phyloP scores from a whole-genome alignment of 2,888 invertebrate genomes.

The Carterocephalus palaemon region DNA sequence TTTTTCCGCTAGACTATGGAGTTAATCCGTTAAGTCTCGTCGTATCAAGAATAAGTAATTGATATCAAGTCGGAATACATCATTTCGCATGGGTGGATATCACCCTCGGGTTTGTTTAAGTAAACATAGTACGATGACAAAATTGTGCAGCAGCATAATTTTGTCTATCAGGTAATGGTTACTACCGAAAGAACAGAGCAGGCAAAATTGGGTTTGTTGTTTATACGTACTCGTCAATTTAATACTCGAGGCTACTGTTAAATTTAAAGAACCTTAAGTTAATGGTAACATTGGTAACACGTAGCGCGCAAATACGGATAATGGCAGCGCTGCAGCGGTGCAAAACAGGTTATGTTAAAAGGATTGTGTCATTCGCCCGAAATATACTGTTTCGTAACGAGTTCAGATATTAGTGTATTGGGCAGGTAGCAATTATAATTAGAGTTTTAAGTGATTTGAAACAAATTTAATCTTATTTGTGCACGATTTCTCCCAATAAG shows the following conservation, averaged over 20 bases:
- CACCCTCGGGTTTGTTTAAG: not conserved
- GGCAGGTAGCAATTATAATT: not conserved
- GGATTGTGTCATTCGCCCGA: conserved; percentile 6
- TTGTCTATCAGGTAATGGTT: too few relatives aligned
- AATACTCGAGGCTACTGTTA: too few relatives aligned
- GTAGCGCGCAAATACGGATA: not conserved
- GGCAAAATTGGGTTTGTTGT: too few relatives aligned
- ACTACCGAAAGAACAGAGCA: too few relatives aligned
- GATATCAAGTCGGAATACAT: not conserved
- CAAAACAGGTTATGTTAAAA: conserved; percentile 7
- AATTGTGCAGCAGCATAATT: not conserved
- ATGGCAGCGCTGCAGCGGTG: not conserved
- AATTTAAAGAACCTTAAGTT: too few relatives aligned
- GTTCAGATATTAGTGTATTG: not conserved
- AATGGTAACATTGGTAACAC: too few relatives aligned
- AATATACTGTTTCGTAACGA: not conserved
- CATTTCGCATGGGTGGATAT: not conserved
- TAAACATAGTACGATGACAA: not conserved
- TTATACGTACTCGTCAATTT: too few relatives aligned
- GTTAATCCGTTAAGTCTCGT: conserved; percentile 1
- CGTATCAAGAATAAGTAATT: conserved; percentile 1
- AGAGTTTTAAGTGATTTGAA: too few relatives aligned
- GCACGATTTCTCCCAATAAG: too few relatives aligned
- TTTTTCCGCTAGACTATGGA: conserved; percentile 1
- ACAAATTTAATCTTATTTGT: too few relatives aligned